Base-by-base conservation (phyloP, 1,140 invertebrate genomes). In the Telenomus remus region DNA sequence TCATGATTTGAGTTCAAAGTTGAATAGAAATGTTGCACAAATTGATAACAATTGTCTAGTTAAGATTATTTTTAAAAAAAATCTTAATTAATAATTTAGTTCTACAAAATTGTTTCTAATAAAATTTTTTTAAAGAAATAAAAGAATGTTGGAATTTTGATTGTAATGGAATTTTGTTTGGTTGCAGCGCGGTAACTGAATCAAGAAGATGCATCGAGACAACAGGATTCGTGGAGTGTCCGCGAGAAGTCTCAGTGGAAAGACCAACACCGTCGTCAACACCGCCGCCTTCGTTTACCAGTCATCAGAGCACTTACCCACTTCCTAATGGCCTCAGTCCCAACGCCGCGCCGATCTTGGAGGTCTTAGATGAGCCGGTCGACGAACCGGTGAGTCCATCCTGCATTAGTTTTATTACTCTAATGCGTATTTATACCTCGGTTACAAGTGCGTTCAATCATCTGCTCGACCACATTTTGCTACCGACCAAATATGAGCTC, bases 311-410 rank as follows among this genome's bases (percentile, higher is more conserved):
- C 48, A 74, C 76, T 50, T 79, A 77, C 27, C 61, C 56, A 49
- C 77, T 73, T 56, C 66, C 79, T 39, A 82, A 82, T 68, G 75
- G 65, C 15, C 55, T 77, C 13, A 42, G 51, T 11, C 53, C 78
- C 13, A 59, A 15, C 34, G 43, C 61, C 0, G 77, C 78, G 46
- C 79, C 80, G 33, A 80, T 81, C 16, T 73, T 83, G 11, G 84
- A 85, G 65, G 75, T 85, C 0, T 74, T 85, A 33, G 84, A 85
- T 15, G 84, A 85, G 39, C 84, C 84, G 39, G 84, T 85, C 63
- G 84, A 85, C 66, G 84, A 85, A 70, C 80, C 81, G 70, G 84
- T 85, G 43, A 83, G 81, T 81, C 16, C 14, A 53, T 34, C 35
- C 15, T n/a, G 16, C 16, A 42, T 39, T 49, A 49, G 42, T 16